Base-by-base conservation (phyloP, 30 jellyfish, hydroid and myxozoan species). In the Aurelia coerulea region DNA sequence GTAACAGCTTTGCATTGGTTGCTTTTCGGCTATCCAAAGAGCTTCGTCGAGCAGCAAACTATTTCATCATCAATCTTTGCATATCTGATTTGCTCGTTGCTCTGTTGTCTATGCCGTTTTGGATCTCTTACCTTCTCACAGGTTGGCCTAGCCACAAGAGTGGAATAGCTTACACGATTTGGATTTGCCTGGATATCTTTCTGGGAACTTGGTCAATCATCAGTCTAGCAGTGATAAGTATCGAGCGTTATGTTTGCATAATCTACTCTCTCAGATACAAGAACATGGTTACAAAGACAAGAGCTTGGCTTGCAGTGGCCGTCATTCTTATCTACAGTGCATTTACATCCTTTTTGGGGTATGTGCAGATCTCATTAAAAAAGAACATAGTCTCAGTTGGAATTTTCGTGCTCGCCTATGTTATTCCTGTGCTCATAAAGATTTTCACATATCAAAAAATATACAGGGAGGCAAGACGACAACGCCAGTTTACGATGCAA, bases 41-140 rank as follows among this genome's bases (percentile, higher is more conserved):
- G 59, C 93, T 93, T 10, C 78, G 89, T 34, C 76, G 68, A 50
- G 73, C 53, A 15, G 83, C 98, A 13, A 41, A 89, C 72, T 93
- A 81, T 58, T 93, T 93, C 89, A 93, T 93, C 64, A 97, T 85
- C 17, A 74, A 89, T 60, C 80, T 93, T 31, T 93, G 98, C 89
- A 62, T 88, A n/a, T 93, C 98, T 15, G 98, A 93, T 50, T 80
- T 93, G 29, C 62, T 75, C 68, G 96, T 93, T 17, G 97, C 98
- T 9, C 31, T 66, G 37, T 52, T 93, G 17, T 66, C 93, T 41
- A 69, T 93, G 70, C 98, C 98, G 29, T 74, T 84, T 46, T 93
- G 98, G 98, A 76, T 93, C 9, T 62, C 92, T 66, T 81, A 42
- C 88, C 76, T 81, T 1, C 54, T 17, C n/a, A 69, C 86, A 33